Base-by-base conservation (phyloP, 30 jellyfish, hydroid and myxozoan species). In the Pelagia noctiluca region DNA sequence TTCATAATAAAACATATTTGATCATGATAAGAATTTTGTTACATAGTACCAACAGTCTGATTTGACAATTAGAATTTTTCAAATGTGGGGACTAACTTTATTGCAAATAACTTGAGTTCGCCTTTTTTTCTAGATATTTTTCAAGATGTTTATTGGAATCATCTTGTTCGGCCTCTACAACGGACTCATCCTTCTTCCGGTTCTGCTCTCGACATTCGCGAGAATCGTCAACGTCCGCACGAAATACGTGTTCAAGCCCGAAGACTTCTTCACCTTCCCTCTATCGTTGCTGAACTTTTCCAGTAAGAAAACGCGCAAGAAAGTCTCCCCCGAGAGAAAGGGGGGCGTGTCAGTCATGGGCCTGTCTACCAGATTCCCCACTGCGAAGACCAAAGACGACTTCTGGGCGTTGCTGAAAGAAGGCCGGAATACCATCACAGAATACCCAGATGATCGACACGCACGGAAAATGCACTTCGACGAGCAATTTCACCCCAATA, bases 101-200 rank as follows among this genome's bases (percentile, higher is more conserved):
- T n/a, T n/a, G n/a, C n/a, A n/a, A n/a, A n/a, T n/a, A n/a, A n/a
- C n/a, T n/a, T n/a, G n/a, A n/a, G n/a, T n/a, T n/a, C n/a, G n/a
- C n/a, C n/a, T 26, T 12, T 76, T 37, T 50, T 82, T 34, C 7
- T 79, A 62, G 78, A 65, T 85, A 8, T 85, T 85, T 57, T 85
- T 85, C 79, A 85, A 85, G 53, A 85, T 85, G 96, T 66, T 85
- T 34, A 28, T 85, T 62, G 96, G 96, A 23, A 85, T 85, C 1
- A 68, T 85, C 7, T 31, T 74, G 18, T 36, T 85, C 35, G 96
- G 90, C 11, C 76, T 85, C 19, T 65, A 48, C 75, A 85, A 85
- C 57, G 96, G 96, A 34, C 66, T 85, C 35, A 85, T 62, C 37
- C 50, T 85, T 13, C 28, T 85, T 36, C 96, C 96, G 23, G 96